Conservation (phyloP, 2,797 vertebrate genomes). For the Delichon dasypus region DNA sequence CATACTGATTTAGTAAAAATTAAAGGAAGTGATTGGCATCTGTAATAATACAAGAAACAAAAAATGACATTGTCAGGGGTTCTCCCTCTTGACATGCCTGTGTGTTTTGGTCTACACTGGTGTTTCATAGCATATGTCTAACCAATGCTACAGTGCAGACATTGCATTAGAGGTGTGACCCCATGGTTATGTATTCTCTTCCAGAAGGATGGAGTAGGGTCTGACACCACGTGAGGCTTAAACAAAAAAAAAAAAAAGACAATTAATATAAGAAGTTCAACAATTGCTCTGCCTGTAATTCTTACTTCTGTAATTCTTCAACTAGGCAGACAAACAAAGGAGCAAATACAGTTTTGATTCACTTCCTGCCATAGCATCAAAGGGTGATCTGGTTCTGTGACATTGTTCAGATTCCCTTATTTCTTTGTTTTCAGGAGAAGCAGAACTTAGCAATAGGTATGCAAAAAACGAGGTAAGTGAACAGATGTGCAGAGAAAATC, state of each 20-base stretch:
- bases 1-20: background rate
- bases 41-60: background rate
- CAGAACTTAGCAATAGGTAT: background rate
- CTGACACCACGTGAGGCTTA: rapidly evolving
- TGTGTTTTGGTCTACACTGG: background rate
- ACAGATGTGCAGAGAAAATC: slow-evolving; percentile 45
- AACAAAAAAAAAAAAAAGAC: background rate
- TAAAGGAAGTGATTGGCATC: background rate
- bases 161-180: background rate
- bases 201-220: background rate
- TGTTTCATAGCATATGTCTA: background rate
- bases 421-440: background rate
- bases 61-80: background rate
- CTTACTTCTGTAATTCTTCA: background rate
- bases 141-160: background rate
- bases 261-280: background rate
- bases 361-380: background rate
- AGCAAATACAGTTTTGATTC: background rate
- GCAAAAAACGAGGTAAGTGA: background rate
- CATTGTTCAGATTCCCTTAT: background rate
- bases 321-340: background rate
- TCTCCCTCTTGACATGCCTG: background rate
- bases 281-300: background rate
- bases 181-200: background rate
- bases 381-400: background rate